A percentile compares a stretch with the other conserved stretches of the same genome.
phyloP scores from a whole-genome alignment of 2,113 vertebrate genomes.

The Hippoglossus stenolepis region DNA sequence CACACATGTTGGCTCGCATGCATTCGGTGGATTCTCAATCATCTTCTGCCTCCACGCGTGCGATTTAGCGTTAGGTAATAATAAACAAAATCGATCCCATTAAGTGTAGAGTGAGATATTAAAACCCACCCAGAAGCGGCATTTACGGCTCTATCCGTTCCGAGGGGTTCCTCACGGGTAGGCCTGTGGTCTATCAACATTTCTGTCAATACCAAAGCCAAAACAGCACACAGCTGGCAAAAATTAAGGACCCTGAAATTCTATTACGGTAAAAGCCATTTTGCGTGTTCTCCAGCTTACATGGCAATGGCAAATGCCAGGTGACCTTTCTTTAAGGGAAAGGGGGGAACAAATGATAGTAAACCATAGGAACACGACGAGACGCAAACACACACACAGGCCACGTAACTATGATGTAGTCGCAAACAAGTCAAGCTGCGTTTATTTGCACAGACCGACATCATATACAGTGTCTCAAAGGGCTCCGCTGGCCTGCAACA shows the following conservation, averaged over 20 bases:
- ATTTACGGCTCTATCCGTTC: constrained; percentile 51
- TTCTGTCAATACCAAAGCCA: constrained; percentile 76
- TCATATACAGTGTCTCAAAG: constrained; percentile 63
- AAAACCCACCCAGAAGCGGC: constrained; percentile 71
- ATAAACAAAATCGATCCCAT: constrained; percentile 55
- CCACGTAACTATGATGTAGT: constrained; percentile 43
- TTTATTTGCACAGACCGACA: constrained; percentile 63
- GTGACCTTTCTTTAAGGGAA: constrained; percentile 74
- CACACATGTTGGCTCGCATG: constrained; percentile 33
- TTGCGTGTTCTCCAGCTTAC: constrained; percentile 81
- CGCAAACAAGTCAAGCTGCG: constrained; percentile 61
- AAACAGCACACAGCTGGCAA: constrained; percentile 80
- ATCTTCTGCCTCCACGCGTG: constrained; percentile 18
- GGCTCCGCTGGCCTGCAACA: constrained; percentile 35
- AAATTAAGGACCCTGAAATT: constrained; percentile 80
- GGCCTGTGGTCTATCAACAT: constrained; percentile 76
- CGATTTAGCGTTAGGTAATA: constrained; percentile 44
- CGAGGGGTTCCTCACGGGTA: constrained; percentile 66
- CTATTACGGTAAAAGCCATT: constrained; percentile 81
- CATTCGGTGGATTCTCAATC: constrained; percentile 40
- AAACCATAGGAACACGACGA: constrained; percentile 64
- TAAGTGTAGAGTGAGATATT: constrained; percentile 51
- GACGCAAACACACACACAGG: constrained; percentile 46
- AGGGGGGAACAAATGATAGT: constrained; percentile 66
- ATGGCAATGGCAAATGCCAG: constrained; percentile 76